phyloP scores from a whole-genome alignment of 2,797 vertebrate genomes.

The Micromesistius poutassou region DNA sequence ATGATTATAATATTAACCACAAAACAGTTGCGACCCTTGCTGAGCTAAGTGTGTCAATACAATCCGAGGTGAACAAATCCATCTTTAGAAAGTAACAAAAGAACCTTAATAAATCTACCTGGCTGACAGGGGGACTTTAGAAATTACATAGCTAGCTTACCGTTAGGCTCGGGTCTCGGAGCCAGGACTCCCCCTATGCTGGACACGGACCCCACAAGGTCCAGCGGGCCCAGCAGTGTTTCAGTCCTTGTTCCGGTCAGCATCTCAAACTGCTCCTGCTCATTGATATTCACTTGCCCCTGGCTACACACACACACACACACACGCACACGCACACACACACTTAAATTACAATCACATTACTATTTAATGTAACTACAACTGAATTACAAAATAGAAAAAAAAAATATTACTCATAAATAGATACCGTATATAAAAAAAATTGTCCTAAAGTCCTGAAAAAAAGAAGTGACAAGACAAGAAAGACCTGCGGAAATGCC shows the following conservation, averaged over 20 bases:
- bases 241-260: not conserved
- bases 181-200: not conserved
- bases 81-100: not conserved
- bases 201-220: not conserved
- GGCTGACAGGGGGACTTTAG: not conserved
- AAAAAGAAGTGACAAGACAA: too few species aligned
- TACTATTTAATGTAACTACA: not conserved
- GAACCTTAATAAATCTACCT: not conserved
- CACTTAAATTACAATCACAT: not conserved
- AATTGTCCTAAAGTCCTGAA: too few species aligned
- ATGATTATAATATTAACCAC: not conserved
- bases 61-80: not conserved
- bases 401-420: not conserved
- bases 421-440: too few species aligned
- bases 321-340: not conserved
- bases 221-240: not conserved
- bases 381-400: not conserved
- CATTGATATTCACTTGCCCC: not conserved
- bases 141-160: slow-evolving; percentile 1
- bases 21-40: not conserved
- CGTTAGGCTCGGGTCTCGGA: not conserved
- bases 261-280: not conserved
- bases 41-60: not conserved
- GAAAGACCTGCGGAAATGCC: too few species aligned
- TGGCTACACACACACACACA: not conserved